Conservation (phyloP, 2,113 vertebrate genomes). For the Platichthys stellatus region DNA sequence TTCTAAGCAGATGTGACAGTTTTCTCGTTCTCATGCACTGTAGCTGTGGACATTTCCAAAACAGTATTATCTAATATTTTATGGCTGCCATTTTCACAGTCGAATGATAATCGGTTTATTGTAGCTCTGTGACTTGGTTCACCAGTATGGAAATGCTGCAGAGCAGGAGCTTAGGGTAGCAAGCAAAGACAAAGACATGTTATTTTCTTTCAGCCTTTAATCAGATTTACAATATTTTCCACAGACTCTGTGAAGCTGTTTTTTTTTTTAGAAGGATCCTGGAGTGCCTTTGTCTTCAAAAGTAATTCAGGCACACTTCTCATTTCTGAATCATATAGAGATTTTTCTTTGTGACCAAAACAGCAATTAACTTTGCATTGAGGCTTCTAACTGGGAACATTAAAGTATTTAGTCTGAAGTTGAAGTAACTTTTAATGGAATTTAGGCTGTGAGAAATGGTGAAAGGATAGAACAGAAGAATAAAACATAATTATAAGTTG, state of each 20-base stretch:
- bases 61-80: conserved; percentile 20
- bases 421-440: background rate
- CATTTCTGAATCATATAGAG: conserved; percentile 2
- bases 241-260: conserved; percentile 10
- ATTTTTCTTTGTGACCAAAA: conserved; percentile 12
- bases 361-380: background rate
- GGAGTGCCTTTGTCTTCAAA: background rate
- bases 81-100: conserved; percentile 18
- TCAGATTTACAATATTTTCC: conserved; percentile 31
- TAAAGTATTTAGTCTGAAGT: background rate
- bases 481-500: too few relatives aligned
- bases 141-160: background rate
- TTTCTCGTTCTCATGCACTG: conserved; percentile 7
- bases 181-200: background rate
- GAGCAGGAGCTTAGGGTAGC: conserved; percentile 18
- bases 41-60: conserved; percentile 14
- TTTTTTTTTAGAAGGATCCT: conserved; percentile 14
- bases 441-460: too few relatives aligned
- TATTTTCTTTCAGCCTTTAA: conserved; percentile 16
- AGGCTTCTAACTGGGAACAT: conserved; percentile 1
- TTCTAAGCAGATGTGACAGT: conserved; percentile 4
- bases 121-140: conserved; percentile 4
- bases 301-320: conserved; percentile 6
- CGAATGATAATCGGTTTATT: conserved; percentile 38
- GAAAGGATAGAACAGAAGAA: too few relatives aligned